Percentiles rank a stretch among this genome's conserved stretches.
Conservation (phyloP, 2,888 invertebrate species). For the Scotopteryx bipunctaria region DNA sequence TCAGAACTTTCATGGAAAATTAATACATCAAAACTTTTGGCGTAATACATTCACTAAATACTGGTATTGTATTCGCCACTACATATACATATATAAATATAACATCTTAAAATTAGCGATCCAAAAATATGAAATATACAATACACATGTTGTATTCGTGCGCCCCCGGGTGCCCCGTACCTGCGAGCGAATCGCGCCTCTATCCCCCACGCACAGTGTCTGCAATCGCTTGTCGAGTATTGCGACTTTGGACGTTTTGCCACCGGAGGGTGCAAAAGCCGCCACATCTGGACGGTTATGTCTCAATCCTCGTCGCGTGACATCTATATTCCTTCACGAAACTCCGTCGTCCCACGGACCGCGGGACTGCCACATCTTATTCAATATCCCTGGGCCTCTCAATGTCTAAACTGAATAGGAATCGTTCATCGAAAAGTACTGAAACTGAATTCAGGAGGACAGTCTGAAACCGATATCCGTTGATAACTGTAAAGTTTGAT, state of each 20-base stretch:
- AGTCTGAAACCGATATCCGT: constrained; percentile 27
- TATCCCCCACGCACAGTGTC: constrained; percentile 39
- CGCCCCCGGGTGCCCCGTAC: constrained; percentile 71
- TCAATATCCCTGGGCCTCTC: constrained; percentile 67
- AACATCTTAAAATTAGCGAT: constrained; percentile 84
- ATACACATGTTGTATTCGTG: constrained; percentile 80
- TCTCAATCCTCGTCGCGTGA: constrained; percentile 76
- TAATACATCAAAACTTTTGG: constrained; percentile 83
- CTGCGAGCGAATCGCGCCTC: constrained; percentile 58
- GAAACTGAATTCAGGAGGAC: constrained; percentile 26
- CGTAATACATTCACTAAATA: constrained; percentile 80
- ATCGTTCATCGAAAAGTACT: constrained; percentile 36
- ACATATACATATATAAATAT: constrained; percentile 84
- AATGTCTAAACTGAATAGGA: constrained; percentile 51
- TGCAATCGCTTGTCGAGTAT: constrained; percentile 55
- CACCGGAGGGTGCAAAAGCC: constrained; percentile 77
- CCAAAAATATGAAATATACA: constrained; percentile 84
- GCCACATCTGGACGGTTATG: constrained; percentile 80
- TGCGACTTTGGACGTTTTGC: constrained; percentile 66
- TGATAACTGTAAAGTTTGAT: constrained; percentile 8
- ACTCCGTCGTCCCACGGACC: constrained; percentile 19
- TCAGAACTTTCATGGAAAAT: constrained; percentile 76
- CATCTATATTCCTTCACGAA: constrained; percentile 40
- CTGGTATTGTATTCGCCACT: constrained; percentile 80
- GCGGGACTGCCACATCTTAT: constrained; percentile 44